phyloP scores from a whole-genome alignment of 2,797 vertebrate species.

The Clarias fuscus region DNA sequence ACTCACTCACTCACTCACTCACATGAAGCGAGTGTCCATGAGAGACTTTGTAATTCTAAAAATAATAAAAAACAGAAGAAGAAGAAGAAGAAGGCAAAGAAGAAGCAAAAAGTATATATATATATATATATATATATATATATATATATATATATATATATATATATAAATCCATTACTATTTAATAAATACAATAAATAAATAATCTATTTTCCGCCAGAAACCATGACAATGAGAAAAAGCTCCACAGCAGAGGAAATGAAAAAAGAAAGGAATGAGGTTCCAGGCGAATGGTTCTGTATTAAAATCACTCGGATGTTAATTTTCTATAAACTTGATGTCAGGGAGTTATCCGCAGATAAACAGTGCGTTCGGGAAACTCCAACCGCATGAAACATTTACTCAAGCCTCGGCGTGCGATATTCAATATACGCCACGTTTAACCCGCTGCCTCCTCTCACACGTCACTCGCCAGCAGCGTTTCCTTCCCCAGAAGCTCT shows the following conservation, averaged over 20 bases:
- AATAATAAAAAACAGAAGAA: too few relatives aligned
- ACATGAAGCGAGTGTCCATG: too few relatives aligned
- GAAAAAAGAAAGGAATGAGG: neutral
- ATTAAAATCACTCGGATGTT: neutral
- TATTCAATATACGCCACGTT: slow-evolving; percentile 31
- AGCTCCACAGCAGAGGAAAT: too few relatives aligned
- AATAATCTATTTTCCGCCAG: neutral
- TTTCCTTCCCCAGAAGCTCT: slow-evolving; percentile 34
- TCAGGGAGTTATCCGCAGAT: neutral
- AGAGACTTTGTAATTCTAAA: too few relatives aligned
- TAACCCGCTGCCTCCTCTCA: slow-evolving; percentile 46
- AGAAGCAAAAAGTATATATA: too few relatives aligned
- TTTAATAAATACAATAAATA: too few relatives aligned
- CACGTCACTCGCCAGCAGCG: slow-evolving; percentile 48
- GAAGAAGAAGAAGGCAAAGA: too few relatives aligned
- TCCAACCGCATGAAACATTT: slow-evolving; percentile 30
- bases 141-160: too few relatives aligned
- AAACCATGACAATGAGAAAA: neutral
- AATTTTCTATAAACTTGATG: neutral
- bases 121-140: too few relatives aligned
- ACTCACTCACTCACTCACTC: neutral
- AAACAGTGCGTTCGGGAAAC: neutral
- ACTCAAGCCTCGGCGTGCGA: slow-evolving; percentile 18
- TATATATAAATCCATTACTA: too few relatives aligned
- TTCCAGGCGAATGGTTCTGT: neutral